Evolutionary conservation across 2,113 vertebrate species (phyloP).

Genomic region (Boulengeromyrus knoepffleri): DNA sequence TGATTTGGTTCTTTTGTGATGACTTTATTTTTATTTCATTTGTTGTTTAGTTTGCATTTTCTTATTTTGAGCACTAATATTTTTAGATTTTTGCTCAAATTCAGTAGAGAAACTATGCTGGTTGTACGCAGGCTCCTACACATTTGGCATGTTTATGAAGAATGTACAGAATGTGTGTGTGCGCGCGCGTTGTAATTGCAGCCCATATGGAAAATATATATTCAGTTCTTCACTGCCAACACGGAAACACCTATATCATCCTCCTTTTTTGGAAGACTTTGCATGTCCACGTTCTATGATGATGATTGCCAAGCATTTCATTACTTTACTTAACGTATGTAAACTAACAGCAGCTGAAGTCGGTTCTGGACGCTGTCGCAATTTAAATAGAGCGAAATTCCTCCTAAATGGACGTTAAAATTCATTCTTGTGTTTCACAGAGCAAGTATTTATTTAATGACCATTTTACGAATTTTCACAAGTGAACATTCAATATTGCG

Average conservation of each 20-base stretch:
- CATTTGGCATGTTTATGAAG: slow-evolving; percentile 33
- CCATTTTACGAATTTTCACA: not conserved
- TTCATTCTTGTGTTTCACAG: not conserved
- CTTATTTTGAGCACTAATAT: not conserved
- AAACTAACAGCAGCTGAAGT: not conserved
- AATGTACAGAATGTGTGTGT: slow-evolving; percentile 21
- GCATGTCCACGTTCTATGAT: not conserved
- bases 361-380: not conserved
- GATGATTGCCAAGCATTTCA: not conserved
- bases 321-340: slow-evolving; percentile 21
- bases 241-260: slow-evolving; percentile 28
- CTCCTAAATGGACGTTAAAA: not conserved
- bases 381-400: not conserved
- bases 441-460: not conserved
- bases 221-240: slow-evolving; percentile 45
- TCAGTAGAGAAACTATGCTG: not conserved
- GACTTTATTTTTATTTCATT: slow-evolving; percentile 20
- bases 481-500: not conserved
- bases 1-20: not conserved
- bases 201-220: slow-evolving; percentile 60
- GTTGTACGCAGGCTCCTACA: slow-evolving; percentile 26
- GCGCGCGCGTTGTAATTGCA: slow-evolving; percentile 45
- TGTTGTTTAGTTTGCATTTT: slow-evolving; percentile 18
- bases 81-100: slow-evolving; percentile 18
- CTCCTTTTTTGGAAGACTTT: not conserved